Evolutionary conservation across 2,797 vertebrate genomes (phyloP).

Genomic region (Jordanella pulchra): DNA sequence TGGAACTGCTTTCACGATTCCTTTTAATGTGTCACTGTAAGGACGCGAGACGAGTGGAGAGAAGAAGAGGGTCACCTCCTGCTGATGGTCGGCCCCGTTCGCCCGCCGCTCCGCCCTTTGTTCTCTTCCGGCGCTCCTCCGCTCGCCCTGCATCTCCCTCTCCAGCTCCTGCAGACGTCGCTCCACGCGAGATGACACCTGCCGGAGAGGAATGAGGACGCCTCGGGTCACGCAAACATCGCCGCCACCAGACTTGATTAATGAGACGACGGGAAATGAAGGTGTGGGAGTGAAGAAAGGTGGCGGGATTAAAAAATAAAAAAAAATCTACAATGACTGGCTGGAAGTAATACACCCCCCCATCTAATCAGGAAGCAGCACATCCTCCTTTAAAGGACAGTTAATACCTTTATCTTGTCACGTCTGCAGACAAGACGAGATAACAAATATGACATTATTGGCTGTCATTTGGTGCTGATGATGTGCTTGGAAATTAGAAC

Average conservation of each 20-base stretch:
- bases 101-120: constrained; percentile 80
- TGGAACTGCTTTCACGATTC: not conserved
- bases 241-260: constrained; percentile 28
- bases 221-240: constrained; percentile 40
- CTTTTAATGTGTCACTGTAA: not conserved
- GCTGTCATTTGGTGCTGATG: constrained; percentile 24
- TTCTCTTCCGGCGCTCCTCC: constrained; percentile 63
- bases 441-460: constrained; percentile 49
- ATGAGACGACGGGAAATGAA: constrained; percentile 61
- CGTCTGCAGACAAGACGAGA: constrained; percentile 29
- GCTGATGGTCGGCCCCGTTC: constrained; percentile 80
- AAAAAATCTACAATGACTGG: constrained; percentile 12
- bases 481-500: constrained; percentile 28
- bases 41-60: constrained; percentile 19
- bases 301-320: not conserved
- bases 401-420: constrained; percentile 58
- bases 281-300: constrained; percentile 15
- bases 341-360: constrained; percentile 7
- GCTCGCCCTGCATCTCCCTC: constrained; percentile 82
- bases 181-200: constrained; percentile 89
- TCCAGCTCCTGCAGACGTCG: constrained; percentile 89
- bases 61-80: constrained; percentile 81
- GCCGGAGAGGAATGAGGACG: constrained; percentile 25
- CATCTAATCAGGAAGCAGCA: constrained; percentile 44
- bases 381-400: constrained; percentile 33